Conservation (phyloP, 1,140 invertebrate genomes). For the Adoxophyes honmai region DNA sequence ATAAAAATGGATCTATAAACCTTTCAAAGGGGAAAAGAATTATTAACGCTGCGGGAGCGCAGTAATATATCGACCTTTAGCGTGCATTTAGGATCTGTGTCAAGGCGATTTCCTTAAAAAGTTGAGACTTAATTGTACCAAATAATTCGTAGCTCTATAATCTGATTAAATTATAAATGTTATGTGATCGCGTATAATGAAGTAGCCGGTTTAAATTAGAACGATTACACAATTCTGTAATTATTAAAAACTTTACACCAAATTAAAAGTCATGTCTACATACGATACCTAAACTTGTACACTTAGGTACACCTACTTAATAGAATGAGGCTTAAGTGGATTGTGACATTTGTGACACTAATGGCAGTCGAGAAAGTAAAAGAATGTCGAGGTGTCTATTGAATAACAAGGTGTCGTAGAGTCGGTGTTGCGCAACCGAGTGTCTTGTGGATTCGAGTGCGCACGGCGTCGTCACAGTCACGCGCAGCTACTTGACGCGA, state of each 20-base stretch:
- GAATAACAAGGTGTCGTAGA: conserved; percentile 50
- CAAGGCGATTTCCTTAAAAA: conserved; percentile 17
- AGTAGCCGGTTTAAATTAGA: neutral
- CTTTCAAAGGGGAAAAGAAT: conserved; percentile 5
- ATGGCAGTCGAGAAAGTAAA: conserved; percentile 68
- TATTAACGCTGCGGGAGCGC: neutral
- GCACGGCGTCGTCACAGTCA: conserved; percentile 32
- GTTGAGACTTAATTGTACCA: neutral
- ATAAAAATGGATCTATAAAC: conserved; percentile 3
- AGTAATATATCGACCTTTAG: conserved; percentile 13
- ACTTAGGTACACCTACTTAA: too few relatives aligned
- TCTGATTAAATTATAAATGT: neutral
- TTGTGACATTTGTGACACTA: conserved; percentile 11
- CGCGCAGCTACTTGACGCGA: conserved; percentile 36
- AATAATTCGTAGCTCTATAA: neutral
- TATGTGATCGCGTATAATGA: neutral
- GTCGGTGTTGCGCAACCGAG: conserved; percentile 59
- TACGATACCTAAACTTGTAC: too few relatives aligned
- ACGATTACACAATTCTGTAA: too few relatives aligned
- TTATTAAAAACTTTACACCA: too few relatives aligned
- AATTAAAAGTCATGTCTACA: too few relatives aligned
- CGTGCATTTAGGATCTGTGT: conserved; percentile 5
- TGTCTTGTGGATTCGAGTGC: conserved; percentile 42
- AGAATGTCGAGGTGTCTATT: conserved; percentile 34
- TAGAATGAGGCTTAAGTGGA: conserved; percentile 4